A percentile compares a stretch with the other conserved stretches of the same genome.
Conservation (phyloP, 92 coral and sea anemone genomes). For the Hydrozoanthus gracilis region DNA sequence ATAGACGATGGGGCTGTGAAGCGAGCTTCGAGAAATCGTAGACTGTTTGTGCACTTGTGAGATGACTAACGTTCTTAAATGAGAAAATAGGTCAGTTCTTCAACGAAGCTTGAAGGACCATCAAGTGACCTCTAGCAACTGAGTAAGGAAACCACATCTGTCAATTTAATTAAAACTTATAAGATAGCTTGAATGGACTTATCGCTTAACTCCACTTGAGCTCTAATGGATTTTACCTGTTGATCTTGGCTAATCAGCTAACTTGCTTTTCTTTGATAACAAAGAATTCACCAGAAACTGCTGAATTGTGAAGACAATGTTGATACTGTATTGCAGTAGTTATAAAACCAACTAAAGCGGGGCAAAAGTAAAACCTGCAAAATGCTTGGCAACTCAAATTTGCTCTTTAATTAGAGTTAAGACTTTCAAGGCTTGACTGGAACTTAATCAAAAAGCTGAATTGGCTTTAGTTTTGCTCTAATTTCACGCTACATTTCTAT, state of each 20-base stretch:
- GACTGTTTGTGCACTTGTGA: background rate
- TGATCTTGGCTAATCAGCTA: background rate
- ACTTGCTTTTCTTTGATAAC: background rate
- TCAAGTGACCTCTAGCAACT: background rate
- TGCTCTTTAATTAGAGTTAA: too few species aligned
- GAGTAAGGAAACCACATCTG: background rate
- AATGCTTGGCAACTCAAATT: too few species aligned
- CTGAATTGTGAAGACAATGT: background rate
- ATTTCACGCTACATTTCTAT: too few species aligned
- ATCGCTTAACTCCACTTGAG: background rate
- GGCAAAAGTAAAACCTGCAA: too few species aligned
- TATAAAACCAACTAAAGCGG: too few species aligned
- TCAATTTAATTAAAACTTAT: background rate
- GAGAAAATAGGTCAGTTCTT: background rate
- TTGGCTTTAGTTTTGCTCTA: too few species aligned
- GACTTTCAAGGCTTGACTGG: too few species aligned
- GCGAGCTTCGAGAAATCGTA: background rate
- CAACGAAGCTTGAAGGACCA: background rate
- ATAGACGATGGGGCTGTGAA: background rate
- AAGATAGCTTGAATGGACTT: background rate
- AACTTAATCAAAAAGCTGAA: too few species aligned
- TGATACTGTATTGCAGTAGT: background rate
- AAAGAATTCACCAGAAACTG: background rate
- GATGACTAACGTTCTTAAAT: background rate
- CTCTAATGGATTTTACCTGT: background rate